Conservation (phyloP, 2,888 invertebrate species). For the Graphium colonna region DNA sequence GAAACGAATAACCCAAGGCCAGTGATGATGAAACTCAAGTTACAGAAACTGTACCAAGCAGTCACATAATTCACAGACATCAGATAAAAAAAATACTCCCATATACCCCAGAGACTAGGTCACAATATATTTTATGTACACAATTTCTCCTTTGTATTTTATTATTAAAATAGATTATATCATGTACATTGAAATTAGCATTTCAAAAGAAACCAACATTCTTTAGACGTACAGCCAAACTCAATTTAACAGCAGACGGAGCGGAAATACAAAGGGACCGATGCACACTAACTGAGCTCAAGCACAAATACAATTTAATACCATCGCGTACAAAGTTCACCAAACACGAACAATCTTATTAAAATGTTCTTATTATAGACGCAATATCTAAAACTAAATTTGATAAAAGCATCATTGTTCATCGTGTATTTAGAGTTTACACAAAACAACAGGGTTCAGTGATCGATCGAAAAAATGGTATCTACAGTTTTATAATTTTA, state of each 20-base stretch:
- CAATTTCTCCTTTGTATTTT: too few species aligned
- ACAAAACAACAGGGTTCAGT: too few species aligned
- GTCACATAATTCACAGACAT: too few species aligned
- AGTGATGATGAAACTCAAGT: too few species aligned
- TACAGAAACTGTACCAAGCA: too few species aligned
- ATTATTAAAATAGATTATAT: too few species aligned
- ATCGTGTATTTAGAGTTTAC: too few species aligned
- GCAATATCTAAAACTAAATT: constrained; percentile 50
- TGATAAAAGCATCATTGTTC: constrained; percentile 39
- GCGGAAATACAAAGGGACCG: not conserved
- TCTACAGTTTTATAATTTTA: too few species aligned
- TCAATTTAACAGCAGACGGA: not conserved
- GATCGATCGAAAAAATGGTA: too few species aligned
- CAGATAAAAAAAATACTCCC: not conserved
- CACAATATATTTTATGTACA: too few species aligned
- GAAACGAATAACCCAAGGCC: too few species aligned
- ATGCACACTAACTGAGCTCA: not conserved
- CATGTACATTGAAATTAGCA: not conserved
- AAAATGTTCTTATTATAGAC: not conserved
- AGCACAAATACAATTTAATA: not conserved
- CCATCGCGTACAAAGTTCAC: not conserved
- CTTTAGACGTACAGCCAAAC: not conserved
- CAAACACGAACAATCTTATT: not conserved
- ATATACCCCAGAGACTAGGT: too few species aligned
- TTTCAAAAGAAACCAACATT: not conserved